A percentile compares a stretch with the other conserved stretches of the same genome.
phyloP scores from a whole-genome alignment of 2,888 invertebrate species.

The Apodemia mormo region DNA sequence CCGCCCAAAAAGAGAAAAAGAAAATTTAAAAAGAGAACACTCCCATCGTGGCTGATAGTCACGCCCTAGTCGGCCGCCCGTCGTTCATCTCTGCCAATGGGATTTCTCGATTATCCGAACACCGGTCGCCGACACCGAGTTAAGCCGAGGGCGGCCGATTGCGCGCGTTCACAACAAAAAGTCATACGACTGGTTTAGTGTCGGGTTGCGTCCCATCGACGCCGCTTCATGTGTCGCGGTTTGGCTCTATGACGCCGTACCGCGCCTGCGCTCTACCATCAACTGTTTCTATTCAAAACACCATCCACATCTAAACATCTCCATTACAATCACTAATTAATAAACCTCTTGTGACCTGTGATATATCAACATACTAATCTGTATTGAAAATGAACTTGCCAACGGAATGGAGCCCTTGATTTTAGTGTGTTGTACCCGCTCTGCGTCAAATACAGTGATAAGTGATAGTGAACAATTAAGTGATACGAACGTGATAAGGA shows the following conservation, averaged over 20 bases:
- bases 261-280: constrained; percentile 64
- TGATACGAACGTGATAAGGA: constrained; percentile 68
- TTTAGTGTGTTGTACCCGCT: constrained; percentile 70
- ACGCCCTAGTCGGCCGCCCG: constrained; percentile 67
- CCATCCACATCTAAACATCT: constrained; percentile 43
- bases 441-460: constrained; percentile 68
- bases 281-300: constrained; percentile 59
- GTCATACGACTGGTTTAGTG: constrained; percentile 79
- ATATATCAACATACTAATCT: constrained; percentile 50
- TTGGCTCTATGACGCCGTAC: constrained; percentile 42
- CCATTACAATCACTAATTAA: constrained; percentile 29
- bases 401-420: constrained; percentile 77
- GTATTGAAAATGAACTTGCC: constrained; percentile 62
- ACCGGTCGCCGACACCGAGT: constrained; percentile 52
- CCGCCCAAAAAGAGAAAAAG: constrained; percentile 80
- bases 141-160: constrained; percentile 65
- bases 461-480: constrained; percentile 77
- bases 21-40: constrained; percentile 78
- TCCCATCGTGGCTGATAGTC: constrained; percentile 59
- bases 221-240: constrained; percentile 73
- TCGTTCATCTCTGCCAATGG: constrained; percentile 50
- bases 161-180: constrained; percentile 77
- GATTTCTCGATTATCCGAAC: constrained; percentile 44
- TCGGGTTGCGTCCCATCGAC: constrained; percentile 81
- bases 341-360: constrained; percentile 60